Evolutionary conservation across 1,140 invertebrate genomes (phyloP).

Genomic region (Meloidogyne chitwoodi): DNA sequence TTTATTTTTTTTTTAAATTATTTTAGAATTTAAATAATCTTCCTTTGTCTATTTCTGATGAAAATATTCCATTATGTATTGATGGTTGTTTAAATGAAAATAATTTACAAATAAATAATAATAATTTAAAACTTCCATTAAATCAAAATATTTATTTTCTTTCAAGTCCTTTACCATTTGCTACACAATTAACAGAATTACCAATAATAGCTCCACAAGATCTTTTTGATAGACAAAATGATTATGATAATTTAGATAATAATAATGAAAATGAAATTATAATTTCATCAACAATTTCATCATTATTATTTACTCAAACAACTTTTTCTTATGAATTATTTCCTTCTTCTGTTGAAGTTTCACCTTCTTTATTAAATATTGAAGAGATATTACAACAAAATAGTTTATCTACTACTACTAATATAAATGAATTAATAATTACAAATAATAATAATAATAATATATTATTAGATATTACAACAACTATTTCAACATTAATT

Average conservation of each 20-base stretch:
- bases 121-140: not conserved
- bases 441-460: not conserved
- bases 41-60: not conserved
- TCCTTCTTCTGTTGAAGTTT: not conserved
- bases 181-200: not conserved
- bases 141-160: not conserved
- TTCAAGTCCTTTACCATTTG: conserved; percentile 9
- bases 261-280: not conserved
- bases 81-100: not conserved
- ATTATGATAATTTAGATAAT: not conserved
- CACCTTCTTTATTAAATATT: no score
- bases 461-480: not conserved
- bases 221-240: not conserved
- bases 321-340: not conserved
- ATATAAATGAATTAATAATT: not conserved
- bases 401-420: not conserved
- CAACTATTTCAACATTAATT: not conserved
- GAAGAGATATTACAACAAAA: no score
- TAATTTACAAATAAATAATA: not conserved
- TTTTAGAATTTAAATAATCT: not conserved
- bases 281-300: not conserved
- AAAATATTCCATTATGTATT: not conserved
- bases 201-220: not conserved
- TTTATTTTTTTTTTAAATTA: no score
- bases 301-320: not conserved